Percentiles rank a stretch among this genome's conserved stretches.
These are phyloP conservation scores for Rhyacophila evoluta DNA, from an alignment of 2,888 invertebrate species.

Conservation along the genomic window DNA sequence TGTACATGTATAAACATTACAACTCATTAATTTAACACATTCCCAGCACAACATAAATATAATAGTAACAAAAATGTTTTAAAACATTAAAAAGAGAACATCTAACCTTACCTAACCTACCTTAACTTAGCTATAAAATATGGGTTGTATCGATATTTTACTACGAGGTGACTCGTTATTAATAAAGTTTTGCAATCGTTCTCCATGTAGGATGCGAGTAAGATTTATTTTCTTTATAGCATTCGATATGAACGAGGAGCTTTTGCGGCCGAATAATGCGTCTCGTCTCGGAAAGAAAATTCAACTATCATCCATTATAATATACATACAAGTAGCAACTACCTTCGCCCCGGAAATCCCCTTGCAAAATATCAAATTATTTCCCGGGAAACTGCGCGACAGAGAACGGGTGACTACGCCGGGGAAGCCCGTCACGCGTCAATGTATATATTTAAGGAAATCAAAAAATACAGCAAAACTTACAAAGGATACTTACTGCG, in stretches of 20 bases:
- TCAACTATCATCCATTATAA: slow-evolving; percentile 1
- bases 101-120: no score
- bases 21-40: no score
- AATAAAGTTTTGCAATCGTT: background rate
- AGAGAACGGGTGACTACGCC: background rate
- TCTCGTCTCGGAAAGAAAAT: background rate
- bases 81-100: no score
- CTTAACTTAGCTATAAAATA: no score
- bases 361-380: background rate
- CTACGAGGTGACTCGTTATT: no score
- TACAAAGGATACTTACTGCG: no score
- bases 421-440: background rate
- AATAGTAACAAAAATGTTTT: no score
- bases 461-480: background rate
- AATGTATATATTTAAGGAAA: background rate
- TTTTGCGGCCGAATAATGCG: background rate
- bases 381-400: background rate
- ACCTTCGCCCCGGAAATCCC: background rate
- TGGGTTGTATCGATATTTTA: no score
- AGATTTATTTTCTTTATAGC: background rate
- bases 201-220: background rate
- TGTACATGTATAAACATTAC: no score
- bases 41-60: no score
- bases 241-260: background rate
- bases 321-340: no score